Evolutionary conservation across 2,797 vertebrate species (phyloP).

Genomic region (Sebastes hubbsi): DNA sequence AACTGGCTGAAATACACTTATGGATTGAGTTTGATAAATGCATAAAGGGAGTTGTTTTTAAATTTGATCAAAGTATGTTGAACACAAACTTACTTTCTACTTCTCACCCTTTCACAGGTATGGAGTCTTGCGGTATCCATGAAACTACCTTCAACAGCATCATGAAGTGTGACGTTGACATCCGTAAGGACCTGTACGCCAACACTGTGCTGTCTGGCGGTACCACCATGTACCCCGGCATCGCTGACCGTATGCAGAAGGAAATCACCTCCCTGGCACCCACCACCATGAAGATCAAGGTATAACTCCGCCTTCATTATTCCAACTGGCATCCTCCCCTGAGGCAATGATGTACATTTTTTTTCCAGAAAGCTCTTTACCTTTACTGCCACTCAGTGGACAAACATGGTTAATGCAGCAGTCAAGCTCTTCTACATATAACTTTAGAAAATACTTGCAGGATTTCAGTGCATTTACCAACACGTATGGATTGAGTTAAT

Average conservation of each 20-base stretch:
- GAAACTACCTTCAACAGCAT: constrained; percentile 99
- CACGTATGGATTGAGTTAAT: background rate
- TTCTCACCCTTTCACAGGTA: constrained; percentile 78
- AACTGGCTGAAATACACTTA: background rate
- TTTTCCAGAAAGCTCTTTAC: constrained; percentile 1
- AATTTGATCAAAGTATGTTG: background rate
- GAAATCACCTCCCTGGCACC: constrained; percentile 97
- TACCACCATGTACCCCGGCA: constrained; percentile 98
- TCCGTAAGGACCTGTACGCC: constrained; percentile 98
- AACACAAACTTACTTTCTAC: background rate
- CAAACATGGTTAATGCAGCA: background rate
- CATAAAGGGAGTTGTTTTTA: background rate
- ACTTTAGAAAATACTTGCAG: background rate
- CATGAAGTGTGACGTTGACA: constrained; percentile 98
- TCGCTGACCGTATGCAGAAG: constrained; percentile 98
- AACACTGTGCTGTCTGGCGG: constrained; percentile 98
- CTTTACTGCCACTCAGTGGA: constrained; percentile 28
- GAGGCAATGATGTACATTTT: background rate
- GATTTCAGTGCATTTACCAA: background rate
- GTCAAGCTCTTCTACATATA: background rate
- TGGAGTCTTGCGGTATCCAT: constrained; percentile 98
- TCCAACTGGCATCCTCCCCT: background rate
- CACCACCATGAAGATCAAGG: constrained; percentile 99
- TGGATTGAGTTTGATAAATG: background rate
- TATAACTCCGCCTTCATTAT: constrained; percentile 47